These are phyloP conservation scores for Piaya cayana DNA, from an alignment of 2,113 vertebrate genomes.

Conservation along the genomic window DNA sequence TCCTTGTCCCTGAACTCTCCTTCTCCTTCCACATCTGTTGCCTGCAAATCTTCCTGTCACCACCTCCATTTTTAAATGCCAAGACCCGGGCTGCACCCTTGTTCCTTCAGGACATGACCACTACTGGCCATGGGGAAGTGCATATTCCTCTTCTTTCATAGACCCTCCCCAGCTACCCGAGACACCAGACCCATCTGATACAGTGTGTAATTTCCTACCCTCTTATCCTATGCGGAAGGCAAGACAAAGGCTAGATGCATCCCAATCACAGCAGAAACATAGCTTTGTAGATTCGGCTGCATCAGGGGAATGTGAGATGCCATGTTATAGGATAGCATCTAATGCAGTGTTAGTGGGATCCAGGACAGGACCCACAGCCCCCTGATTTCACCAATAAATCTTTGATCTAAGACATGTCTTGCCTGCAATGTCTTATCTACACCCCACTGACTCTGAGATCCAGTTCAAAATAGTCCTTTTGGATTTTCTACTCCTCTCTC, in stretches of 20 bases:
- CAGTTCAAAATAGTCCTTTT: not conserved
- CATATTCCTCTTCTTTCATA: not conserved
- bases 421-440: not conserved
- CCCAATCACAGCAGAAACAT: rapidly evolving
- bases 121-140: not conserved
- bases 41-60: constrained; percentile 63
- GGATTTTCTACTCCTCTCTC: not conserved
- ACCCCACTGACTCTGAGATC: not conserved
- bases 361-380: not conserved
- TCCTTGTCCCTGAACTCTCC: constrained; percentile 56
- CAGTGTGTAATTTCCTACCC: not conserved
- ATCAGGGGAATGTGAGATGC: not conserved
- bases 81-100: not conserved
- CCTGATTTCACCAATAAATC: not conserved
- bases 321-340: rapidly evolving
- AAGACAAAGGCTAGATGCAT: not conserved
- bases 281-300: not conserved
- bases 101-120: not conserved
- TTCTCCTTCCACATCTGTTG: constrained; percentile 55
- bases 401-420: not conserved
- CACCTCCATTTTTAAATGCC: constrained; percentile 36
- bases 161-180: not conserved
- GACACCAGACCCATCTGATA: not conserved
- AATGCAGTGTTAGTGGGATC: not conserved
- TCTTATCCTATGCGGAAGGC: rapidly evolving